phyloP scores from a whole-genome alignment of 2,113 vertebrate genomes.

The Lates calcarifer region DNA sequence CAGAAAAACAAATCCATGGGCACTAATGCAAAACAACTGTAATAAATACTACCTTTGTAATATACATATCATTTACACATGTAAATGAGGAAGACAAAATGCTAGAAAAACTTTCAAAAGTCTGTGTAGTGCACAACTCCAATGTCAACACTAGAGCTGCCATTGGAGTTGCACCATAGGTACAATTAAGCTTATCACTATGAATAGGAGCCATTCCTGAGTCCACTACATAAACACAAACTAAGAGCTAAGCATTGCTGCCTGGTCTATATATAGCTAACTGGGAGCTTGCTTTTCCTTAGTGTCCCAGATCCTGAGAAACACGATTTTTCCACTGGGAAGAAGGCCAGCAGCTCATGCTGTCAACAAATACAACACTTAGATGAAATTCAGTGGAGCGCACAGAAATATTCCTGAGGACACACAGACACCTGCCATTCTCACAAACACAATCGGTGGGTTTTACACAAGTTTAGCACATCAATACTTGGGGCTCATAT shows the following conservation, averaged over 20 bases:
- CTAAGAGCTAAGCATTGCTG: slow-evolving; percentile 54
- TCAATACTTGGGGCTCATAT: neutral
- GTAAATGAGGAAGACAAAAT: neutral
- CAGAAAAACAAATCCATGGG: neutral
- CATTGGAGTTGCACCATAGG: neutral
- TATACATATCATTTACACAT: neutral
- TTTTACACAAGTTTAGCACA: neutral
- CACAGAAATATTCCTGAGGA: slow-evolving; percentile 24
- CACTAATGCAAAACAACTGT: neutral
- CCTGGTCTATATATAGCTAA: slow-evolving; percentile 81
- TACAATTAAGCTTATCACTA: slow-evolving; percentile 28
- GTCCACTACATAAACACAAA: slow-evolving; percentile 76
- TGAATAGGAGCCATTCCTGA: slow-evolving; percentile 56
- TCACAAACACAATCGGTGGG: neutral
- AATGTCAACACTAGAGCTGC: no score
- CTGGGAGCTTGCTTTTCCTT: slow-evolving; percentile 67
- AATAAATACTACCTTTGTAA: no score
- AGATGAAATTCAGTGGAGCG: neutral
- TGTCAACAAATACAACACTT: slow-evolving; percentile 62
- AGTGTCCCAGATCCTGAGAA: slow-evolving; percentile 77
- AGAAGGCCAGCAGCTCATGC: slow-evolving; percentile 57
- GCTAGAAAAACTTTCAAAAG: neutral
- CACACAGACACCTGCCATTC: slow-evolving; percentile 5
- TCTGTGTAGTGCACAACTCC: no score
- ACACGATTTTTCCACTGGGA: slow-evolving; percentile 70